A percentile compares a stretch with the other conserved stretches of the same genome.
phyloP scores from a whole-genome alignment of 2,888 invertebrate genomes.

The Vannuccia rotundouncinata region DNA sequence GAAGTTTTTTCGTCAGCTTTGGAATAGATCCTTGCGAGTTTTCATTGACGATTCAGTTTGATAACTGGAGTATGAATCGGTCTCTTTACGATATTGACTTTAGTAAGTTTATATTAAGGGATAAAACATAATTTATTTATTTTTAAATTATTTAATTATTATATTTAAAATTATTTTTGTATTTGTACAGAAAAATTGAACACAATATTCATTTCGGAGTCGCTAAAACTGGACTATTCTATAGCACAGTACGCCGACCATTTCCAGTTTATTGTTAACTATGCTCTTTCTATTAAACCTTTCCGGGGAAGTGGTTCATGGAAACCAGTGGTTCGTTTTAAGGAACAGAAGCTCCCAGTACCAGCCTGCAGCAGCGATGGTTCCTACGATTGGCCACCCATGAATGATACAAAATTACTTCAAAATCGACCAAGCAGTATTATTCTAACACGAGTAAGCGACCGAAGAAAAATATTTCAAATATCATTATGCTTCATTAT shows the following conservation, averaged over 20 bases:
- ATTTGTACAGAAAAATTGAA: background rate
- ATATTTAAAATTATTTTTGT: background rate
- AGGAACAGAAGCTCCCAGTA: background rate
- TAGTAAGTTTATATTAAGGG: conserved; percentile 40
- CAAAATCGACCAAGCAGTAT: background rate
- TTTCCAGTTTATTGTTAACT: background rate
- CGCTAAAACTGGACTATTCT: background rate
- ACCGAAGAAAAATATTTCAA: background rate
- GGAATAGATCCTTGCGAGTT: conserved; percentile 8
- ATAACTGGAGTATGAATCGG: conserved; percentile 38
- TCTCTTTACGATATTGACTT: conserved; percentile 39
- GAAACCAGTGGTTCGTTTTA: conserved; percentile 10
- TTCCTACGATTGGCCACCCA: conserved; percentile 14
- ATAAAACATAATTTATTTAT: no score
- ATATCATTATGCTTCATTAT: no score
- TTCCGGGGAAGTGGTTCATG: background rate
- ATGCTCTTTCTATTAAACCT: background rate
- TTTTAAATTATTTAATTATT: background rate
- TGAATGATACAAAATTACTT: background rate
- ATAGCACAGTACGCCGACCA: background rate
- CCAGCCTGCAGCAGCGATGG: conserved; percentile 17
- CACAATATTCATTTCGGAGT: background rate
- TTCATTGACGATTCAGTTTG: background rate
- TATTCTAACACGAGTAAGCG: background rate
- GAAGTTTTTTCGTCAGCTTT: background rate